These are phyloP conservation scores for Agrotis clavis DNA, from an alignment of 2,888 invertebrate species.

Conservation along the genomic window DNA sequence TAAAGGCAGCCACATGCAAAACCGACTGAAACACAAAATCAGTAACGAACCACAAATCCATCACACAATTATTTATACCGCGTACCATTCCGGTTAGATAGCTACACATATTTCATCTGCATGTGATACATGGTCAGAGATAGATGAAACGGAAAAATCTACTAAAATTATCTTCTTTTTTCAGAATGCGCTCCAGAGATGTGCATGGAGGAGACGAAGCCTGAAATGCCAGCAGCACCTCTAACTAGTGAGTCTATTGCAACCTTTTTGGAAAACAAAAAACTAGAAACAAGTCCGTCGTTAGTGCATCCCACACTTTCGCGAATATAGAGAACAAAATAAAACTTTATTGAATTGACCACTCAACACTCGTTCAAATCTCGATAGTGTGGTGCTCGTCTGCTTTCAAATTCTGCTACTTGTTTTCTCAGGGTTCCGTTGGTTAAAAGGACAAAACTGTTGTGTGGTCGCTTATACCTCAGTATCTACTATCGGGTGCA, in stretches of 20 bases:
- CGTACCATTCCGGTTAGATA: not conserved
- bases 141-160: not conserved
- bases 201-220: constrained; percentile 77
- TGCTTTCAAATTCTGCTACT: not conserved
- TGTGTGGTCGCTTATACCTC: not conserved
- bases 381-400: constrained; percentile 6
- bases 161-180: constrained; percentile 60
- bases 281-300: not conserved
- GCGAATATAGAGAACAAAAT: constrained; percentile 5
- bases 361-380: constrained; percentile 35
- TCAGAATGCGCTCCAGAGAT: constrained; percentile 81
- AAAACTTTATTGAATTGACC: constrained; percentile 45
- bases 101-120: not conserved
- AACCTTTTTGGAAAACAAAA: constrained; percentile 8
- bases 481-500: not conserved
- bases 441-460: not conserved
- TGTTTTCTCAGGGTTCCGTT: not conserved
- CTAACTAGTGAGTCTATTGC: constrained; percentile 79
- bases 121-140: too few relatives aligned
- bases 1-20: not conserved
- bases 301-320: constrained; percentile 8
- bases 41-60: constrained; percentile 18
- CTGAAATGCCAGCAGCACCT: constrained; percentile 74
- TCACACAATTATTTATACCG: not conserved
- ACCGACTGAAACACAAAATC: constrained; percentile 11